Percentiles rank a stretch among this genome's conserved stretches.
phyloP scores from a whole-genome alignment of 2,797 vertebrate species.

The Benthosema pterotum region DNA sequence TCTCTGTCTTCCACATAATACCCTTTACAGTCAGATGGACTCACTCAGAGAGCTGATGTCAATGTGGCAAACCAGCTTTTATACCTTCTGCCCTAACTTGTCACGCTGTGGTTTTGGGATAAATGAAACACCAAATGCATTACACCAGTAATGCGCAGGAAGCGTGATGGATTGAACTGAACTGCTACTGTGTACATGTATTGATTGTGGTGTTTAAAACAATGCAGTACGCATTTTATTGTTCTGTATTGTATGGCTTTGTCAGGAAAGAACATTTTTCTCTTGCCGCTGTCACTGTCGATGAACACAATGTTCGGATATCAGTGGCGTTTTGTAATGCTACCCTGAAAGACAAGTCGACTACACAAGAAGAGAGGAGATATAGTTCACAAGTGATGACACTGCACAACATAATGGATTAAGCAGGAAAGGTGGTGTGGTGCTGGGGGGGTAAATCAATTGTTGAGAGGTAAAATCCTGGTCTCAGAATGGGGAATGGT shows the following conservation, averaged over 20 bases:
- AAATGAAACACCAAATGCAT: no score
- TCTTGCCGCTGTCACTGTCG: no score
- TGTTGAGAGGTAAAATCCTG: slow-evolving; percentile 57
- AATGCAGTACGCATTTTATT: slow-evolving; percentile 10
- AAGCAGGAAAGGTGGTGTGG: slow-evolving; percentile 37
- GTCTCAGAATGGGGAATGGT: slow-evolving; percentile 36
- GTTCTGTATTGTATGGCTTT: background rate
- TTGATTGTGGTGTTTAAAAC: slow-evolving; percentile 12
- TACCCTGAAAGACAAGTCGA: slow-evolving; percentile 13
- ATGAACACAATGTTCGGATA: background rate
- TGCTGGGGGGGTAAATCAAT: slow-evolving; percentile 63
- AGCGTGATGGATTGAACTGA: no score
- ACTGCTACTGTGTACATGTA: no score
- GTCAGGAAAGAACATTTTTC: background rate
- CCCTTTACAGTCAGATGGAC: slow-evolving; percentile 6
- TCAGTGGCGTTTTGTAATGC: background rate
- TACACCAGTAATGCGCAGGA: no score
- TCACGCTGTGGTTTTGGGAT: no score
- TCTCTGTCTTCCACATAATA: slow-evolving; percentile 35
- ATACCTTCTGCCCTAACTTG: no score
- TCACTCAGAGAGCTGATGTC: slow-evolving; percentile 24
- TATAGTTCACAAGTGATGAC: slow-evolving; percentile 64
- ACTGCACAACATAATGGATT: slow-evolving; percentile 71
- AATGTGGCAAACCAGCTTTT: background rate
- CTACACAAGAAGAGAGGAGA: slow-evolving; percentile 31